Conservation (phyloP, 2,888 invertebrate genomes). For the Hydropsyche betteni region DNA sequence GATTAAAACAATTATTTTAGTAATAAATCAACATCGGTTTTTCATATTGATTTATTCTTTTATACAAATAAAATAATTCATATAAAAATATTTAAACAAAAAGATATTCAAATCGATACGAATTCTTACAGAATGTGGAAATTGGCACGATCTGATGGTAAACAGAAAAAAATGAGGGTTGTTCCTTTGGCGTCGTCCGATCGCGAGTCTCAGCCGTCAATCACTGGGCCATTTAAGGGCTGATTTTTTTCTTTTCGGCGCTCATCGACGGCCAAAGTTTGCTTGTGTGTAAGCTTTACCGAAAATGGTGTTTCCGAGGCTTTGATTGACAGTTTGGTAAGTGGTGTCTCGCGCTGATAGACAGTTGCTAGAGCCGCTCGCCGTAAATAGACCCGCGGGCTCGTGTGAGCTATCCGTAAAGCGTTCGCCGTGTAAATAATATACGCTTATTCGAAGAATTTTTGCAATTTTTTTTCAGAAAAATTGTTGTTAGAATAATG, state of each 20-base stretch:
- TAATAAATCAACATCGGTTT: too few species aligned
- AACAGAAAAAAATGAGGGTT: too few species aligned
- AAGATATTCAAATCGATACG: too few species aligned
- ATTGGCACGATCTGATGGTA: too few species aligned
- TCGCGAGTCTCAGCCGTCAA: conserved; percentile 14
- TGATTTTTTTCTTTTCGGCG: not conserved
- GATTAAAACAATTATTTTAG: too few species aligned
- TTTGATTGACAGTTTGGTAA: conserved; percentile 48
- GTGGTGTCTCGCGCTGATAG: conserved; percentile 46
- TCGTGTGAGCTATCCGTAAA: conserved; percentile 15
- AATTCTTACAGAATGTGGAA: too few species aligned
- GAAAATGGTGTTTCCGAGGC: conserved; percentile 38
- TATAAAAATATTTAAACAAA: too few species aligned
- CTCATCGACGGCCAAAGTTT: conserved; percentile 11
- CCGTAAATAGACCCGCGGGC: conserved; percentile 40
- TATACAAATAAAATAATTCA: too few species aligned
- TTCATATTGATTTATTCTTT: too few species aligned
- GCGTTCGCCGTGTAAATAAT: not conserved
- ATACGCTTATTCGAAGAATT: conserved; percentile 5
- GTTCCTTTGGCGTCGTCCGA: not conserved
- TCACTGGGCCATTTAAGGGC: conserved; percentile 26
- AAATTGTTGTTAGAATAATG: not conserved
- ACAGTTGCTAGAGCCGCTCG: conserved; percentile 41
- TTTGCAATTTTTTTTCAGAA: not conserved
- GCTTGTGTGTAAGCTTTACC: conserved; percentile 36